These are phyloP conservation scores for Macrochelys suwanniensis DNA, from an alignment of 2,797 vertebrate species.

Conservation along the genomic window DNA sequence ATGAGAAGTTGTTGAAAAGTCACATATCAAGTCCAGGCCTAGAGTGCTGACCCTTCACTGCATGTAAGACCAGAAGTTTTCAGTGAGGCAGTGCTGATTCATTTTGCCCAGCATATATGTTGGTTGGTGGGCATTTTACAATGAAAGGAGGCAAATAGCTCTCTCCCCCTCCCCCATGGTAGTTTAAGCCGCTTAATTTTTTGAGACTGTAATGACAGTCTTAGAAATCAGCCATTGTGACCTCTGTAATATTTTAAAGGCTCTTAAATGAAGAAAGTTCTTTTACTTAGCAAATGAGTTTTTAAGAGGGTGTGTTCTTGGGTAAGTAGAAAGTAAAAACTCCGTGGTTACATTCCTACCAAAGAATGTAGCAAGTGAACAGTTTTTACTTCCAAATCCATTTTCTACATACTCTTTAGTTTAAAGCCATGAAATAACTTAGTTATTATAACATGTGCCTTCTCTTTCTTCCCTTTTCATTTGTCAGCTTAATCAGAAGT, in stretches of 20 bases:
- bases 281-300: neutral
- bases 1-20: constrained; percentile 22
- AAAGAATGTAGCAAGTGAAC: neutral
- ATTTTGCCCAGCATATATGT: neutral
- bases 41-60: neutral
- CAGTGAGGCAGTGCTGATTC: neutral
- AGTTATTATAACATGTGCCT: neutral
- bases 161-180: neutral
- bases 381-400: constrained; percentile 55
- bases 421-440: constrained; percentile 10
- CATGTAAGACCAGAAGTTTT: neutral
- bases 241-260: neutral
- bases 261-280: neutral
- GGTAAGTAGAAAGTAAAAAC: constrained; percentile 74
- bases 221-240: neutral
- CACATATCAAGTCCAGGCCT: neutral
- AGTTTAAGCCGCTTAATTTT: neutral
- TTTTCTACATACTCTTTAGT: neutral
- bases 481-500: constrained; percentile 39
- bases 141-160: neutral
- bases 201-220: neutral
- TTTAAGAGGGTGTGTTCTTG: constrained; percentile 9
- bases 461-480: constrained; percentile 55
- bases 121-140: neutral
- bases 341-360: neutral